phyloP scores from a whole-genome alignment of 2,797 vertebrate species.

The Echiichthys vipera region DNA sequence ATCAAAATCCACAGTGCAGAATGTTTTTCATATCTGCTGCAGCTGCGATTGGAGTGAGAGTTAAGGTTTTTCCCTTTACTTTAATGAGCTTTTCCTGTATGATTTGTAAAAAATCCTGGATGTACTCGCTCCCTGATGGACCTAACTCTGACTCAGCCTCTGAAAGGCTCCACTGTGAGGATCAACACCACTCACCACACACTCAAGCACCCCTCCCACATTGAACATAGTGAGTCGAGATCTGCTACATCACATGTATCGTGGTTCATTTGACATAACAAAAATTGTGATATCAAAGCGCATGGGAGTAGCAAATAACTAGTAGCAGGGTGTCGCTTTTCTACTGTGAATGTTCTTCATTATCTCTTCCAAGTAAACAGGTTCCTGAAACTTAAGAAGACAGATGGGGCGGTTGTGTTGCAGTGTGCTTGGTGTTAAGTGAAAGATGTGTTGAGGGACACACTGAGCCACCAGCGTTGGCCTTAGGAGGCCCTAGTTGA shows the following conservation, averaged over 20 bases:
- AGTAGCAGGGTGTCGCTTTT: conserved; percentile 35
- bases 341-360: conserved; percentile 52
- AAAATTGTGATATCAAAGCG: conserved; percentile 22
- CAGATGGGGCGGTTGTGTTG: conserved; percentile 65
- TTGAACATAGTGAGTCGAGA: conserved; percentile 21
- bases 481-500: conserved; percentile 76
- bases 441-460: conserved; percentile 72
- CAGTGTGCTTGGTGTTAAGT: conserved; percentile 75
- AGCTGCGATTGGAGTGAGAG: conserved; percentile 33
- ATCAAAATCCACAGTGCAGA: conserved; percentile 46
- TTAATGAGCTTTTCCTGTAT: conserved; percentile 69
- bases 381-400: conserved; percentile 61
- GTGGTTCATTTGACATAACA: conserved; percentile 8
- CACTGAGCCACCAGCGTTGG: conserved; percentile 76
- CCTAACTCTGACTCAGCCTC: conserved; percentile 58
- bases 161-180: conserved; percentile 62
- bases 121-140: conserved; percentile 45
- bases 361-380: conserved; percentile 69
- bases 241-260: conserved; percentile 27
- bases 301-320: conserved; percentile 32
- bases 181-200: conserved; percentile 48
- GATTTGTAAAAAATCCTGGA: conserved; percentile 63
- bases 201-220: conserved; percentile 52
- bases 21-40: conserved; percentile 64
- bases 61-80: conserved; percentile 10